Conservation (phyloP, 2,888 invertebrate species). For the Thera obeliscata region DNA sequence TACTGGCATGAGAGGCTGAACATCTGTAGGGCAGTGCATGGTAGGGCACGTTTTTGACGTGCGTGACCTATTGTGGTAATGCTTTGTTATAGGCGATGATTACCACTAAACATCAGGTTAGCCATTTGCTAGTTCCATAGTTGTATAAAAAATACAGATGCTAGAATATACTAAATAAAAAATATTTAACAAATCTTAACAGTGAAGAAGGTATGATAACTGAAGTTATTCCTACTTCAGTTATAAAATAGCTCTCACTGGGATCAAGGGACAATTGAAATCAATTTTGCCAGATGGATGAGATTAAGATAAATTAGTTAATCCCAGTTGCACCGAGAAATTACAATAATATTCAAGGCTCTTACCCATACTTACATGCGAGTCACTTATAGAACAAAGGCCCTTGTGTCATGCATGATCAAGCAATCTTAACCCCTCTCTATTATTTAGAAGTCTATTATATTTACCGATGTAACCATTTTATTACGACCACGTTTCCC, state of each 20-base stretch:
- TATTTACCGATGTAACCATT: not conserved
- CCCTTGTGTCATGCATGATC: constrained; percentile 6
- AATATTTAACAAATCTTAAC: too few species aligned
- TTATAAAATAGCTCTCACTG: not conserved
- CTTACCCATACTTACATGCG: not conserved
- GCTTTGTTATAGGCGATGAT: too few species aligned
- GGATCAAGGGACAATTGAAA: not conserved
- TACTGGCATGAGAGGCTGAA: too few species aligned
- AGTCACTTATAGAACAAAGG: constrained; percentile 18
- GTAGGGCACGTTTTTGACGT: too few species aligned
- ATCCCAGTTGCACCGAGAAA: constrained; percentile 1
- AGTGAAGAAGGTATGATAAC: too few species aligned
- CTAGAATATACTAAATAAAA: too few species aligned
- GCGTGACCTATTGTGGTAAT: too few species aligned
- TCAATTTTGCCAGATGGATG: not conserved
- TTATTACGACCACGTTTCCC: too few species aligned
- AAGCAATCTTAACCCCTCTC: not conserved
- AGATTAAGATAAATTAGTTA: constrained; percentile 3
- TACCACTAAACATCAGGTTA: too few species aligned
- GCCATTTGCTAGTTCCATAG: too few species aligned
- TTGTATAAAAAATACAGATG: too few species aligned
- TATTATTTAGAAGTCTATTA: not conserved
- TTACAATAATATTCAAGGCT: constrained; percentile 18
- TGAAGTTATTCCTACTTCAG: not conserved
- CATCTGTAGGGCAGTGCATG: too few species aligned